Evolutionary conservation across 2,888 invertebrate genomes (phyloP), one percentile per base, ranked within the genome.

Genomic region (Yponomeuta evonymella): DNA sequence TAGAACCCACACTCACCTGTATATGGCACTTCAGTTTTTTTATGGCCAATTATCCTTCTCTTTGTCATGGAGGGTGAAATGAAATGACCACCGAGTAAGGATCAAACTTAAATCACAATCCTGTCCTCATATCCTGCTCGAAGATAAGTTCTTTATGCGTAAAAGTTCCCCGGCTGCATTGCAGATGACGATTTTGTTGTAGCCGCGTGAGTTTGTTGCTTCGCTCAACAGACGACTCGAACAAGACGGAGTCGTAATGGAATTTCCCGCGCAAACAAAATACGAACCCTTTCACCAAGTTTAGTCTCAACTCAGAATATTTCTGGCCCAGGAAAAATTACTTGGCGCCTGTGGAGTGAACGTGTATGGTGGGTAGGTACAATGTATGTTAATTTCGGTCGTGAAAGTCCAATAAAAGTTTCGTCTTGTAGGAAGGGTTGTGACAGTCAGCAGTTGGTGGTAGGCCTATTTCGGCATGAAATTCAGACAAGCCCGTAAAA

Each of bases 211-310:
- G 79, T 85, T 83, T 78, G 72, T 43, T 68, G 15, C 51, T 83
- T 71, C 79, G 75, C 76, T 72, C 72, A 62, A 75, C 76, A 79
- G 76, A 75, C 77, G 76, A 77, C 78, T 76, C 75, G 76, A 84
- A 83, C 79, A 81, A 81, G 81, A 83, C 78, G 79, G 80, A 78
- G 79, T 79, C 78, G 79, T 81, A 84, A 83, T 79, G 76, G 79
- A 85, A 83, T 84, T 81, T 77, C 15, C 51, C 74, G 68, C 74
- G 74, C 78, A 81, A 85, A 85, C 82, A 79, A 79, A 84, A 83
- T 85, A 82, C 83, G 83, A 79, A 81, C 80, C 77, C 81, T 81
- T 81, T 78, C 76, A 76, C 72, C 15, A 83, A 84, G 81, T 83
- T 83, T 81, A 79, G n/a, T 43, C 63, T 67, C 33, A 33, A 77